Conservation (phyloP, 2,797 vertebrate species). For the Micrastur ruficollis region DNA sequence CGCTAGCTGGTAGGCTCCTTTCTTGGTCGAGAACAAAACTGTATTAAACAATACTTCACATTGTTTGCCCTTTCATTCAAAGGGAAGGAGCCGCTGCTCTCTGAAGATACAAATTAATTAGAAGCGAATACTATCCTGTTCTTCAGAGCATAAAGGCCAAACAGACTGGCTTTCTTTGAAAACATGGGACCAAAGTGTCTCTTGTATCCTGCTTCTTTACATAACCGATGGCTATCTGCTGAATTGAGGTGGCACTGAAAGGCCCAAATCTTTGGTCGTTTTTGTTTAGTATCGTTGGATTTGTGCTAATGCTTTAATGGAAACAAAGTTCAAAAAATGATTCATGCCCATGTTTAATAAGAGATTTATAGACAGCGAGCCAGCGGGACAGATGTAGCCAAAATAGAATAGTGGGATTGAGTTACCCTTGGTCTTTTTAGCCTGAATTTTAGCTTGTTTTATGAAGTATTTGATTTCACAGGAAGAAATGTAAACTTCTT, state of each 20-base stretch:
- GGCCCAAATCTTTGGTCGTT: neutral
- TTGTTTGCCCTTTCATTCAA: slow-evolving; percentile 49
- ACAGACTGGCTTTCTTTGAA: slow-evolving; percentile 56
- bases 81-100: slow-evolving; percentile 60
- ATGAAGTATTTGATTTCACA: neutral
- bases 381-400: neutral
- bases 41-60: slow-evolving; percentile 40
- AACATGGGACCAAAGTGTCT: slow-evolving; percentile 46
- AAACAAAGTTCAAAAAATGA: neutral
- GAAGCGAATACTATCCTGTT: slow-evolving; percentile 58
- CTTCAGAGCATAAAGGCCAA: slow-evolving; percentile 51
- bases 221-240: slow-evolving; percentile 43
- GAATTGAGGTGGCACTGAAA: neutral
- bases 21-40: slow-evolving; percentile 32
- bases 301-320: neutral
- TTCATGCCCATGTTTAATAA: neutral
- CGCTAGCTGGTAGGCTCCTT: neutral
- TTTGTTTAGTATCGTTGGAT: neutral
- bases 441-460: neutral
- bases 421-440: neutral
- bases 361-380: neutral
- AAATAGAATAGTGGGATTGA: neutral
- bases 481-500: neutral
- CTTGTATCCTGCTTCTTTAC: slow-evolving; percentile 48
- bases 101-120: slow-evolving; percentile 68